These are phyloP conservation scores for Brachyopa scutellaris DNA, from an alignment of 2,888 invertebrate species.

Conservation along the genomic window DNA sequence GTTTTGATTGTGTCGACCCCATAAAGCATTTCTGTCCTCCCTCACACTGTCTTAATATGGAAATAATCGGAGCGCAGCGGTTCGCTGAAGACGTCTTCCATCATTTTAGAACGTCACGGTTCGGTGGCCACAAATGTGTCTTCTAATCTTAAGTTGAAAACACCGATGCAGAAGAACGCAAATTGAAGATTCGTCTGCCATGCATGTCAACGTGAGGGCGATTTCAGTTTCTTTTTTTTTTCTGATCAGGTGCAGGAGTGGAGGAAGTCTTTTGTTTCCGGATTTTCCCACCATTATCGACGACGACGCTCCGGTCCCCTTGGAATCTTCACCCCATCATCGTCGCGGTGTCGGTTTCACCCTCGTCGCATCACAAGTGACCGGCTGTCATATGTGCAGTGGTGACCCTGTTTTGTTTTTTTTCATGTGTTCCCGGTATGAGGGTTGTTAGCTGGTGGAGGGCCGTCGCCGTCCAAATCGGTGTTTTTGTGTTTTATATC, in stretches of 20 bases:
- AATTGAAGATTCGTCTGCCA: slow-evolving; percentile 51
- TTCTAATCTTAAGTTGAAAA: too few species aligned
- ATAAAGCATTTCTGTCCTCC: slow-evolving; percentile 41
- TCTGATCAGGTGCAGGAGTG: slow-evolving; percentile 43
- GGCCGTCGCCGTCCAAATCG: slow-evolving; percentile 18
- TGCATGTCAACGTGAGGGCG: slow-evolving; percentile 38
- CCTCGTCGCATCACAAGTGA: slow-evolving; percentile 32
- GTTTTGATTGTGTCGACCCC: slow-evolving; percentile 46
- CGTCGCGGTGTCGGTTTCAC: slow-evolving; percentile 52
- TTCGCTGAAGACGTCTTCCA: slow-evolving; percentile 67
- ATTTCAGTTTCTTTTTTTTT: neutral
- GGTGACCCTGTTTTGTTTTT: slow-evolving; percentile 50
- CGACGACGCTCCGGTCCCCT: slow-evolving; percentile 1
- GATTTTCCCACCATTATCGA: slow-evolving; percentile 65
- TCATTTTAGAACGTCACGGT: slow-evolving; percentile 59
- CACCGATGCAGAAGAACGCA: slow-evolving; percentile 20
- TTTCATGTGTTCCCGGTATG: too few species aligned
- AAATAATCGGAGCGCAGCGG: slow-evolving; percentile 68
- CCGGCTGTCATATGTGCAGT: slow-evolving; percentile 61
- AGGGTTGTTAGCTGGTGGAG: slow-evolving; percentile 29
- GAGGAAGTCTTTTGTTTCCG: slow-evolving; percentile 47
- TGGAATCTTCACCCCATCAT: neutral
- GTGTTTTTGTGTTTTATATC: slow-evolving; percentile 21
- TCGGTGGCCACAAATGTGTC: slow-evolving; percentile 24
- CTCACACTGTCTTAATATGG: slow-evolving; percentile 24